Base-by-base conservation (phyloP, 2,797 vertebrate species). In the Anolis apletophallus region DNA sequence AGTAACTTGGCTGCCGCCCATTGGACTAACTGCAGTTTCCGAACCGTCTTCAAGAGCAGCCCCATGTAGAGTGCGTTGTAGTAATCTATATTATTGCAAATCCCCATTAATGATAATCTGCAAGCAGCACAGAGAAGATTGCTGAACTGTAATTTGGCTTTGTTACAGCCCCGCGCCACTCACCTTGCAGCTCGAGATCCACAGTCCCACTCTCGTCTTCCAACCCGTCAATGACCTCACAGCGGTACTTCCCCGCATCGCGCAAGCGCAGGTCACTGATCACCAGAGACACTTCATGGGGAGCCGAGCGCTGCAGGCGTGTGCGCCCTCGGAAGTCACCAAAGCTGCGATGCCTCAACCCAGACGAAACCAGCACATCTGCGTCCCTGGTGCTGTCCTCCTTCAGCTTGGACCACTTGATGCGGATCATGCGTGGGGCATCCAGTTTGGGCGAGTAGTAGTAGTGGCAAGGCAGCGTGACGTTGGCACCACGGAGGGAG, bases 221-320 rank as follows among this genome's bases (percentile, higher is more conserved):
- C 93, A 99, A 96, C 3, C 98, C 98, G 0, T 98, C 98, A 0
- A 98, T 98, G 91, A 99, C 97, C 94, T 99, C 98, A 0, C 98
- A 99, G 75, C 97, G 97, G 94, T 98, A 99, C 54, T 96, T 97
- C 16, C 98, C 98, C 0, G 95, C 97, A 61, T 99, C 98, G 54
- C 97, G 97, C 83, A 97, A 91, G 55, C 89, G 95, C 92, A 99
- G 94, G 1, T 97, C 96, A 0, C 91, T 93, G 92, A 99, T 96
- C 17, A 98, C 95, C 85, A 99, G 95, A 0, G 98, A 98, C 85
- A 96, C 96, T 7, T 98, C 97, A 0, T 91, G 95, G 0, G 86
- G 95, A 0, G 80, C 36, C 0, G 79, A 89, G 85, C 92, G 97
- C 1, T 1, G 93, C 81, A 99, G 91, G 59, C 95, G 95, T n/a